These are phyloP conservation scores for Hymenochirus boettgeri DNA, from an alignment of 2,113 vertebrate genomes.

Conservation along the genomic window DNA sequence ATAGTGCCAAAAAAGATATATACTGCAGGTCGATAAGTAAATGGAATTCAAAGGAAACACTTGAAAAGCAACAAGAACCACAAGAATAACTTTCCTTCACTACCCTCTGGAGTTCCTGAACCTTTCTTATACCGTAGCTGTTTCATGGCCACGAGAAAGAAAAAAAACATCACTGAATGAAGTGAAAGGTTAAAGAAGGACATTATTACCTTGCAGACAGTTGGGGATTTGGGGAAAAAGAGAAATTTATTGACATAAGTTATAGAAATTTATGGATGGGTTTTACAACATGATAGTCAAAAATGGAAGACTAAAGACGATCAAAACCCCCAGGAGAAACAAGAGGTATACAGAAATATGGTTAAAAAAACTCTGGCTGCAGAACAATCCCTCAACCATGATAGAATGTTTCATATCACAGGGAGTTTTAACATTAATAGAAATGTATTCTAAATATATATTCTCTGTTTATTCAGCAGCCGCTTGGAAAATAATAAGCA, in stretches of 20 bases:
- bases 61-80: too few relatives aligned
- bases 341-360: conserved; percentile 27
- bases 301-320: conserved; percentile 36
- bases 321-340: conserved; percentile 37
- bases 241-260: conserved; percentile 31
- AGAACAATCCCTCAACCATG: conserved; percentile 1
- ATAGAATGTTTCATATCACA: background rate
- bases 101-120: too few relatives aligned
- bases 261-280: conserved; percentile 5
- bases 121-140: too few relatives aligned
- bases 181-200: conserved; percentile 21
- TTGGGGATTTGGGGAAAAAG: conserved; percentile 40
- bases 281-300: conserved; percentile 32
- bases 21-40: too few relatives aligned
- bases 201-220: background rate
- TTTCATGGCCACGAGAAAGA: background rate
- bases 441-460: background rate
- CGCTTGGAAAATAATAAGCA: too few relatives aligned
- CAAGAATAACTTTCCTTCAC: too few relatives aligned
- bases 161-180: background rate
- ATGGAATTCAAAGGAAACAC: too few relatives aligned
- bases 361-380: conserved; percentile 3
- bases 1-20: too few relatives aligned
- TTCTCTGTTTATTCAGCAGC: background rate
- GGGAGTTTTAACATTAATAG: background rate